Conservation (phyloP, 2,797 vertebrate genomes). For the Hirundo rustica region DNA sequence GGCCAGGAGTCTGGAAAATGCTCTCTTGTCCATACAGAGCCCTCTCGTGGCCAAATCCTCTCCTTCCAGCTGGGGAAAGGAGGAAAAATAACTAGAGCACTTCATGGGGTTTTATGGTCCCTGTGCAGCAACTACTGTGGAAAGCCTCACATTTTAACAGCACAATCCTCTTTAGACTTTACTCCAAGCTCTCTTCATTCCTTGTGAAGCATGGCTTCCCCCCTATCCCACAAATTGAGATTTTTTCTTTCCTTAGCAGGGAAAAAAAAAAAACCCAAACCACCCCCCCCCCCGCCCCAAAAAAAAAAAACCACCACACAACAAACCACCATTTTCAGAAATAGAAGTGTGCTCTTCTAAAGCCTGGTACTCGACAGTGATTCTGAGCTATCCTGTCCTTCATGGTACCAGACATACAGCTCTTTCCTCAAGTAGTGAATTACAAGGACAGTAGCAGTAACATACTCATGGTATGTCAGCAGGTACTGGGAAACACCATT, state of each 20-base stretch:
- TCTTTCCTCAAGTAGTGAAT: background rate
- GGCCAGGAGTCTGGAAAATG: too few species aligned
- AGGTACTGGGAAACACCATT: background rate
- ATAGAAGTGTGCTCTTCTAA: background rate
- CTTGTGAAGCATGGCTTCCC: background rate
- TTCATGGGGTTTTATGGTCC: rapidly evolving
- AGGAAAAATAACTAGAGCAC: too few species aligned
- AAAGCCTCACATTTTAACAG: background rate
- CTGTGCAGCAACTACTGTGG: background rate
- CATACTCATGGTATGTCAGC: background rate
- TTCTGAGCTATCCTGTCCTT: background rate
- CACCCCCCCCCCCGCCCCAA: too few species aligned
- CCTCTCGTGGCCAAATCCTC: conserved; percentile 30
- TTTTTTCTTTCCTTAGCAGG: background rate
- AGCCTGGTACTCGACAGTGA: background rate
- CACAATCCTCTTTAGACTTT: background rate
- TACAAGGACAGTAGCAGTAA: background rate
- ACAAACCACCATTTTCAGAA: background rate
- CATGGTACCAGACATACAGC: background rate
- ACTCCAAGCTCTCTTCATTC: background rate
- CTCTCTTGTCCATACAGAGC: background rate
- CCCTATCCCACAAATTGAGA: rapidly evolving
- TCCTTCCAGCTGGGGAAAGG: background rate
- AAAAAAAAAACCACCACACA: too few species aligned
- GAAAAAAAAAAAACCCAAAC: too few species aligned